Conservation (phyloP, 1,140 invertebrate genomes). For the Lycorma delicatula region DNA sequence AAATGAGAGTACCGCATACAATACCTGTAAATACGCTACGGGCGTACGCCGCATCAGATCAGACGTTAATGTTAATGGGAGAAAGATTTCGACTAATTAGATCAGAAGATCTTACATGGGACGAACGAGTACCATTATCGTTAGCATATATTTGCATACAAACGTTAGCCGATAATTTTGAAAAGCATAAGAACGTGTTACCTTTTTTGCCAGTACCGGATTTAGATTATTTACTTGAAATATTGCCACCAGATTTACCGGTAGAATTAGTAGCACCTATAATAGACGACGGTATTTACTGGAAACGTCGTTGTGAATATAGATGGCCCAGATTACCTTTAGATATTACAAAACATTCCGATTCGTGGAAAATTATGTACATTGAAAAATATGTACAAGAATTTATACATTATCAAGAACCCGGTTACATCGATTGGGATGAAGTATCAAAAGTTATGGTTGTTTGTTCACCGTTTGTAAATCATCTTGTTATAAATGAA, state of each 20-base stretch:
- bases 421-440: conserved; percentile 35
- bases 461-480: conserved; percentile 30
- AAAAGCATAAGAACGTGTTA: conserved; percentile 3
- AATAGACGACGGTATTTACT: conserved; percentile 36
- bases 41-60: conserved; percentile 6
- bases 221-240: conserved; percentile 34
- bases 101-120: conserved; percentile 12
- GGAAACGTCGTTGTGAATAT: conserved; percentile 35
- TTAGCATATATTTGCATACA: conserved; percentile 29
- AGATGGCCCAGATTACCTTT: conserved; percentile 32
- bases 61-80: background rate
- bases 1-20: conserved; percentile 17
- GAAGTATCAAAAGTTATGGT: conserved; percentile 31
- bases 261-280: conserved; percentile 33
- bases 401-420: conserved; percentile 33
- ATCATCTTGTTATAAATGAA: conserved; percentile 31
- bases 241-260: conserved; percentile 36
- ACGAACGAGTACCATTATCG: background rate
- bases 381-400: conserved; percentile 34
- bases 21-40: conserved; percentile 8
- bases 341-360: conserved; percentile 29
- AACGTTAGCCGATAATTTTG: conserved; percentile 21
- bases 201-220: conserved; percentile 21
- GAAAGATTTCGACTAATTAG: background rate
- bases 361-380: conserved; percentile 30